Evolutionary conservation across 1,140 invertebrate species (phyloP).

Genomic region (Magallana gigas): DNA sequence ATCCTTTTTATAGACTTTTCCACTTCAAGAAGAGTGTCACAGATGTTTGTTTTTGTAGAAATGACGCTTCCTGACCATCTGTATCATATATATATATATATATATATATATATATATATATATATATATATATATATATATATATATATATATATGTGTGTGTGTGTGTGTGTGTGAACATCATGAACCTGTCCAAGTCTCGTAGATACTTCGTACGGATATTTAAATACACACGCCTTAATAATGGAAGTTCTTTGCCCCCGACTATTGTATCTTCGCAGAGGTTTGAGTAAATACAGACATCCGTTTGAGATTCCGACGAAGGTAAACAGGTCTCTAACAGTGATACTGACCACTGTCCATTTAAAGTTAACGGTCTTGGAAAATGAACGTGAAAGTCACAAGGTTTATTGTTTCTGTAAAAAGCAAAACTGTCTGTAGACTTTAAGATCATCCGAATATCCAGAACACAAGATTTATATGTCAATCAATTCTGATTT

Average conservation of each 20-base stretch:
- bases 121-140: too few relatives aligned
- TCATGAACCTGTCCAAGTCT: constrained; percentile 43
- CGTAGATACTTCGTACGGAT: constrained; percentile 40
- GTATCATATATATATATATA: constrained; percentile 52
- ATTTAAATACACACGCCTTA: constrained; percentile 4
- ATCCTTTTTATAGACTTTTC: constrained; percentile 13
- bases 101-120: too few relatives aligned
- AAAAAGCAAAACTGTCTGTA: not conserved
- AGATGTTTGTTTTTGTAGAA: not conserved
- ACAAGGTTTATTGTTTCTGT: not conserved
- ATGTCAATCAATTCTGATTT: not conserved
- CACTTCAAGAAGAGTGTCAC: not conserved
- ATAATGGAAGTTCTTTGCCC: not conserved
- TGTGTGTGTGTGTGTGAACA: too few relatives aligned
- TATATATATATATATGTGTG: too few relatives aligned
- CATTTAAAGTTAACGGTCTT: not conserved
- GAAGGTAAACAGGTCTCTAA: not conserved
- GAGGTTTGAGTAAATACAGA: constrained; percentile 26
- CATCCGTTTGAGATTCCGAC: not conserved
- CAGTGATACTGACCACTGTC: constrained; percentile 11
- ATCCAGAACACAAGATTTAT: not conserved
- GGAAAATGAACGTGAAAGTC: constrained; percentile 22
- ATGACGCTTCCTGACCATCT: not conserved
- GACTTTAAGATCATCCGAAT: not conserved
- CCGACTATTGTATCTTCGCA: constrained; percentile 48